phyloP scores from a whole-genome alignment of 1,140 invertebrate species.

The Melanaphis sacchari region DNA sequence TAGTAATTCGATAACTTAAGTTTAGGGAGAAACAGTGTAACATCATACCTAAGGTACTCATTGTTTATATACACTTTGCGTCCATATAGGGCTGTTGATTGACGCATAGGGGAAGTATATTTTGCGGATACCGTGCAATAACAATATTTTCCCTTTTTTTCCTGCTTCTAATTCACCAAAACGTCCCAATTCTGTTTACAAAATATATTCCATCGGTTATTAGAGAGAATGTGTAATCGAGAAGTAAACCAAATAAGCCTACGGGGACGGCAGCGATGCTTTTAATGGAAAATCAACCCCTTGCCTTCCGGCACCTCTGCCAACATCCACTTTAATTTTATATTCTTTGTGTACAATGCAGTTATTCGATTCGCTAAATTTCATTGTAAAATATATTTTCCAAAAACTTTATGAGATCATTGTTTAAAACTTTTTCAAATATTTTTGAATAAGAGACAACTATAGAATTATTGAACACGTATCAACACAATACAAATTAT shows the following conservation, averaged over 20 bases:
- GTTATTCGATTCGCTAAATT: not conserved
- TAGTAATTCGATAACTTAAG: not conserved
- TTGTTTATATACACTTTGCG: not conserved
- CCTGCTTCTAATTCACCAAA: not conserved
- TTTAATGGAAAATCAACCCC: constrained; percentile 23
- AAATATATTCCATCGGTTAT: not conserved
- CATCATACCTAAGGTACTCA: not conserved
- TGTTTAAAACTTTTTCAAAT: not conserved
- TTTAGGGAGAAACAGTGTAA: not conserved
- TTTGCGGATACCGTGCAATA: not conserved
- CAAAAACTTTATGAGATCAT: not conserved
- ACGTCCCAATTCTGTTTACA: not conserved
- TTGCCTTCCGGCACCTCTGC: not conserved
- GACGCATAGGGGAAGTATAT: not conserved
- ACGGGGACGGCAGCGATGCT: constrained; percentile 17
- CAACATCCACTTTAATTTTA: not conserved
- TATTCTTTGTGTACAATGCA: not conserved
- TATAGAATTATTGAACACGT: not conserved
- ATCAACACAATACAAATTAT: not conserved
- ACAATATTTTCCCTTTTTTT: constrained; percentile 8
- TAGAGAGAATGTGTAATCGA: constrained; percentile 22
- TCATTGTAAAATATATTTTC: not conserved
- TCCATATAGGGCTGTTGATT: not conserved
- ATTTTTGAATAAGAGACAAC: not conserved
- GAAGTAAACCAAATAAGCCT: constrained; percentile 39